Percentiles rank a stretch among this genome's conserved stretches.
phyloP scores from a whole-genome alignment of 2,888 invertebrate species.

The Chloromyia formosa region DNA sequence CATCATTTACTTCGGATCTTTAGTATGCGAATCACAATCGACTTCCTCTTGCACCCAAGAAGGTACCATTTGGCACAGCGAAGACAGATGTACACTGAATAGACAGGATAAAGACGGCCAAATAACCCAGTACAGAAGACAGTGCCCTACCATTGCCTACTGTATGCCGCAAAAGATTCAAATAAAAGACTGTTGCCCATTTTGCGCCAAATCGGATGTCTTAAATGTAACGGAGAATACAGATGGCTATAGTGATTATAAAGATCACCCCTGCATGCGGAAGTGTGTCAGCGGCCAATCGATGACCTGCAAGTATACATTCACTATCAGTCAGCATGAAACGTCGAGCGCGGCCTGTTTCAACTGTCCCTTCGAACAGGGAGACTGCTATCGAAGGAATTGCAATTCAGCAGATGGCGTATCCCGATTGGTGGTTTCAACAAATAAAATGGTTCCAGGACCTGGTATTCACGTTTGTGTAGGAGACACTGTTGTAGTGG shows the following conservation, averaged over 20 bases:
- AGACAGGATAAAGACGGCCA: not conserved
- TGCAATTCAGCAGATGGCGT: constrained; percentile 66
- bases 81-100: not conserved
- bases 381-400: constrained; percentile 64
- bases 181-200: constrained; percentile 17
- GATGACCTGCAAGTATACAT: constrained; percentile 19
- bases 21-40: too few species aligned
- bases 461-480: constrained; percentile 70
- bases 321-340: not conserved
- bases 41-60: too few species aligned
- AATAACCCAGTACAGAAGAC: not conserved
- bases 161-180: not conserved
- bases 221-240: not conserved
- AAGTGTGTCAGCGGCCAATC: not conserved
- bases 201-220: not conserved
- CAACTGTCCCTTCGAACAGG: constrained; percentile 14
- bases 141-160: not conserved
- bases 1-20: too few species aligned
- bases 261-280: constrained; percentile 14
- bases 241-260: constrained; percentile 24
- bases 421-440: constrained; percentile 63
- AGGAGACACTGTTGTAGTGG: constrained; percentile 80
- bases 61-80: not conserved
- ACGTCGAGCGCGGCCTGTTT: not conserved
- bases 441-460: constrained; percentile 66